Conservation (phyloP, 2,888 invertebrate species). For the Suillia variegata region DNA sequence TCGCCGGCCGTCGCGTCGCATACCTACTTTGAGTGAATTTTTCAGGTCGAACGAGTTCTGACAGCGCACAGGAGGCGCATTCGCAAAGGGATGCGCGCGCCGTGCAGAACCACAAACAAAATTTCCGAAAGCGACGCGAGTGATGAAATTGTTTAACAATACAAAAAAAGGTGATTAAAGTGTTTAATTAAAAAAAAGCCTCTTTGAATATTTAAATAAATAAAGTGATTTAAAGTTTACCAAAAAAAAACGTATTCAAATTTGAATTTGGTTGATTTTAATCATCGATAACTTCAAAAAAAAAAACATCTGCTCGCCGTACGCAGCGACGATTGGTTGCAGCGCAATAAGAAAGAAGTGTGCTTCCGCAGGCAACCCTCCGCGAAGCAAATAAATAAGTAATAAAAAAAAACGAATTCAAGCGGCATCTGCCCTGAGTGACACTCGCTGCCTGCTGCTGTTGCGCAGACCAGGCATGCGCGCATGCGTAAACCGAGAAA, state of each 20-base stretch:
- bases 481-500: neutral
- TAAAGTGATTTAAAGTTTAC: no score
- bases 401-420: no score
- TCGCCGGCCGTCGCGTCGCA: no score
- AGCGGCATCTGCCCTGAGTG: no score
- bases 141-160: neutral
- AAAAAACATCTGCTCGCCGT: neutral
- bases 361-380: neutral
- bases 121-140: neutral
- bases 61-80: slow-evolving; percentile 29
- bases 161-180: no score
- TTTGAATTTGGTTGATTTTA: no score
- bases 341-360: neutral
- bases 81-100: slow-evolving; percentile 35
- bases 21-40: no score
- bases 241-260: no score
- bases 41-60: slow-evolving; percentile 37
- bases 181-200: no score
- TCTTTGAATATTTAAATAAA: no score
- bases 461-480: neutral
- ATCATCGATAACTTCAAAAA: neutral
- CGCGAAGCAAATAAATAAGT: no score
- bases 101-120: slow-evolving; percentile 18
- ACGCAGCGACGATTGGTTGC: neutral
- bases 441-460: no score